phyloP scores from a whole-genome alignment of 2,888 invertebrate genomes.

The Drosophila antonietae region DNA sequence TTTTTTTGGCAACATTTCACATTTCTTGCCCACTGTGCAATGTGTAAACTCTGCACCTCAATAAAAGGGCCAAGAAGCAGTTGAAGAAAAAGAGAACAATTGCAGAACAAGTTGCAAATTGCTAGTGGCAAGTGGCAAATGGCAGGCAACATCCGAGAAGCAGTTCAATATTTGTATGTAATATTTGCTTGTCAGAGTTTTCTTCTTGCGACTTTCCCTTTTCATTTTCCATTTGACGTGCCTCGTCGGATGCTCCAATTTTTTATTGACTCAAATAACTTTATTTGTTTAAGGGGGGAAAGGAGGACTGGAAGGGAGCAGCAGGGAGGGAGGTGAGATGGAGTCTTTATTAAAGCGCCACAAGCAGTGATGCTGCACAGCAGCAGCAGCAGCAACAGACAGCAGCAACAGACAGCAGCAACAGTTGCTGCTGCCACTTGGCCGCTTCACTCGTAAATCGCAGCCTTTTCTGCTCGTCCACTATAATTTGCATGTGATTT shows the following conservation, averaged over 20 bases:
- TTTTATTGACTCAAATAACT: slow-evolving; percentile 75
- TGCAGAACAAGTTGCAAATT: slow-evolving; percentile 15
- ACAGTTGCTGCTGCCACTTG: slow-evolving; percentile 15
- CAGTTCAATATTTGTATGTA: slow-evolving; percentile 65
- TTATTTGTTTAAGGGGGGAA: slow-evolving; percentile 70
- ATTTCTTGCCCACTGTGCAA: background rate
- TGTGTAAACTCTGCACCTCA: slow-evolving; percentile 60
- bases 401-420: background rate
- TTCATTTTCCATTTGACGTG: slow-evolving; percentile 53
- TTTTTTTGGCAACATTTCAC: background rate
- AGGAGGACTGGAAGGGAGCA: too few species aligned
- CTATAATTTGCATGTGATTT: slow-evolving; percentile 83
- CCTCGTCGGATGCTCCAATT: slow-evolving; percentile 58
- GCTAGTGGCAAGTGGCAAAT: slow-evolving; percentile 20
- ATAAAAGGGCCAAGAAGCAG: slow-evolving; percentile 47
- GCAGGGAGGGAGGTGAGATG: slow-evolving; percentile 41
- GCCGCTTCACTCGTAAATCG: slow-evolving; percentile 55
- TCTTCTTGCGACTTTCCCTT: slow-evolving; percentile 62
- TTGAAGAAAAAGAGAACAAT: slow-evolving; percentile 6
- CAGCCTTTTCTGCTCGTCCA: slow-evolving; percentile 34
- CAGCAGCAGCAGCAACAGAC: slow-evolving; percentile 12
- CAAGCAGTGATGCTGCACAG: slow-evolving; percentile 35
- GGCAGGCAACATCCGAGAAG: slow-evolving; percentile 18
- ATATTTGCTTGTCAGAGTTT: slow-evolving; percentile 59
- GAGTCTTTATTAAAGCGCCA: slow-evolving; percentile 52